These are phyloP conservation scores for Meloe dianella DNA, from an alignment of 2,888 invertebrate genomes.

Conservation along the genomic window DNA sequence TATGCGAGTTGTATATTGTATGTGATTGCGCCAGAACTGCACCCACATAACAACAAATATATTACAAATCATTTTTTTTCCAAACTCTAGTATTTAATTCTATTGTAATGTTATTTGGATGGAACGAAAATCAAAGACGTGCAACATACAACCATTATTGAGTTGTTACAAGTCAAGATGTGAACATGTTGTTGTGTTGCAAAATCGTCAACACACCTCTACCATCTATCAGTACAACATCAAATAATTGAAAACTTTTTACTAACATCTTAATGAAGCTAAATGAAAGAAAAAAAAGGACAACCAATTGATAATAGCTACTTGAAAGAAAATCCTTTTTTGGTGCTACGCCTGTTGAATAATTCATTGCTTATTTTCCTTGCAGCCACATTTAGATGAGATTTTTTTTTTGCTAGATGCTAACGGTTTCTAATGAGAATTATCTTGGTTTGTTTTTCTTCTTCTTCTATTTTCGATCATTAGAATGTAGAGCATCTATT, in stretches of 20 bases:
- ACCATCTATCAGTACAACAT: not conserved
- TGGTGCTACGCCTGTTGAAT: slow-evolving; percentile 8
- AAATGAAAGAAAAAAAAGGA: not conserved
- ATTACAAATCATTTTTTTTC: not conserved
- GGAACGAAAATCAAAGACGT: not conserved
- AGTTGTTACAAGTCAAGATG: slow-evolving; percentile 1
- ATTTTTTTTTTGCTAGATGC: slow-evolving; percentile 3
- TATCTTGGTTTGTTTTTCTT: not conserved
- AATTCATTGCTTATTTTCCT: slow-evolving; percentile 14
- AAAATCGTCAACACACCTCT: not conserved
- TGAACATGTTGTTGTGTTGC: not conserved
- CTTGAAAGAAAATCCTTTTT: not conserved
- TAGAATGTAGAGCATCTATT: not conserved
- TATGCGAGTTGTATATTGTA: slow-evolving; percentile 36
- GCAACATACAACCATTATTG: not conserved
- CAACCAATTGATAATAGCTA: slow-evolving; percentile 1
- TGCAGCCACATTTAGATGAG: not conserved
- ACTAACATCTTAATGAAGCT: not conserved
- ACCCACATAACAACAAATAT: slow-evolving; percentile 40
- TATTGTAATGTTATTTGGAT: not conserved
- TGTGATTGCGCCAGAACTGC: slow-evolving; percentile 44
- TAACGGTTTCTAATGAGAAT: slow-evolving; percentile 9
- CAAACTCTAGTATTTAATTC: not conserved
- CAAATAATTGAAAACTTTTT: not conserved
- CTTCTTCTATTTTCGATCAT: not conserved